A percentile compares a stretch with the other conserved stretches of the same genome.
Conservation (phyloP, 2,888 invertebrate species). For the Theretra japonica region DNA sequence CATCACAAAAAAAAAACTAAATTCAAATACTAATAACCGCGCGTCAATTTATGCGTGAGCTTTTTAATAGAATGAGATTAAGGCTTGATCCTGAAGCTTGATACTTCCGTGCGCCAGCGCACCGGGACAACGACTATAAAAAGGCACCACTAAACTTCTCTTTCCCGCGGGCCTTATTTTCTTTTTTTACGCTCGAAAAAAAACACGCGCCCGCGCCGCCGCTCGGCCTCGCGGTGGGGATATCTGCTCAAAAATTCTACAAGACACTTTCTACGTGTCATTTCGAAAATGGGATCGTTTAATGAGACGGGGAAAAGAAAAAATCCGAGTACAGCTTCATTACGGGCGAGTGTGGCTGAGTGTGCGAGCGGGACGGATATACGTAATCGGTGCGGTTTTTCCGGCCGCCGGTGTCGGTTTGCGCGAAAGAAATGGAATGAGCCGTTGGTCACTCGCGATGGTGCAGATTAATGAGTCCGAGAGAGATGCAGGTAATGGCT, state of each 20-base stretch:
- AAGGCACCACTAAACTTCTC: conserved; percentile 79
- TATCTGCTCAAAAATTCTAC: conserved; percentile 62
- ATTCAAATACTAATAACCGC: conserved; percentile 70
- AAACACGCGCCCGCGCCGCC: conserved; percentile 70
- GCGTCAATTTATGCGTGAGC: conserved; percentile 81
- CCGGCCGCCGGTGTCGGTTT: conserved; percentile 55
- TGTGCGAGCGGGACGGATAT: conserved; percentile 64
- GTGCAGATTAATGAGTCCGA: conserved; percentile 77
- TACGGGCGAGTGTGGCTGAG: conserved; percentile 49
- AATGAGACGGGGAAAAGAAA: conserved; percentile 57
- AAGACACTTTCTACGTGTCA: conserved; percentile 63
- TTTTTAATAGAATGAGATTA: conserved; percentile 83
- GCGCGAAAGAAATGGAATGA: conserved; percentile 77
- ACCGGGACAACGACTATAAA: conserved; percentile 82
- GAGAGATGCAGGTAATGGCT: conserved; percentile 75
- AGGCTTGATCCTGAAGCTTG: conserved; percentile 79
- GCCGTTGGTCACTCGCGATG: conserved; percentile 60
- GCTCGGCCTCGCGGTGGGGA: conserved; percentile 66
- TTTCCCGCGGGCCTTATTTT: conserved; percentile 79
- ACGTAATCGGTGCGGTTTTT: conserved; percentile 44
- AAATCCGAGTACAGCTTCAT: conserved; percentile 58
- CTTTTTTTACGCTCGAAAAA: conserved; percentile 65
- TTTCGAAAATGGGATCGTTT: conserved; percentile 62
- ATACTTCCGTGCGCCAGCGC: conserved; percentile 83
- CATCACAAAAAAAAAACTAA: conserved; percentile 62